Base-by-base conservation (phyloP, 2,888 invertebrate genomes). In the Pterostichus niger region DNA sequence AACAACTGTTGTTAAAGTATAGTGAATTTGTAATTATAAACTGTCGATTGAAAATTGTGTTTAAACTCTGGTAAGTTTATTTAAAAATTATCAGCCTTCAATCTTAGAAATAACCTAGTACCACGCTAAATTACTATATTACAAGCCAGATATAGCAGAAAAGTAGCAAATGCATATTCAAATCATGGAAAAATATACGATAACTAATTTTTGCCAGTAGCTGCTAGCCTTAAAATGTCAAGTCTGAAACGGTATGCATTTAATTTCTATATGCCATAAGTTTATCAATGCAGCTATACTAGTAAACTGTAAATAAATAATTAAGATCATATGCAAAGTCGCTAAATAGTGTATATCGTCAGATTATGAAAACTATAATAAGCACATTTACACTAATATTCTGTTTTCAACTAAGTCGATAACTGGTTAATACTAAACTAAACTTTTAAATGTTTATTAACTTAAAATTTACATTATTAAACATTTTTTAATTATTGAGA, bases 221-320 rank as follows among this genome's bases (percentile, higher is more conserved):
- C 80, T 80, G 80, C 80, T 80, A 80, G 80, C 80, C 71, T 80
- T 80, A 80, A 68, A 35, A 64, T 71, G 68, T 64, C 54, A 80
- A 80, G 80, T 80, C 80, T 80, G 80, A 80, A 71, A 54, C 46
- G 24, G 31, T 46, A 80, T 80, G 80, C 80, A 80, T 80, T 79
- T 79, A 79, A 61, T 61, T 77, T 77, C 49, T 80, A 80, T 71
- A 80, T 35, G 80, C 71, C 80, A 80, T 80, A 80, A 64, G 54
- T 80, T 33, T 35, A 40, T 33, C 24, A 71, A 49, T 71, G 80
- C 80, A 80, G 71, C 68, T 80, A 71, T 49, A 6, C 13, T 61
- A 33, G 7, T 52, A 52, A 31, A 76, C 7, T 77, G 56, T 79
- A 64, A 9, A 78, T 61, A 49, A 76, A 68, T 44, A 59, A 78